A percentile compares a stretch with the other conserved stretches of the same genome.
Conservation (phyloP, 2,113 vertebrate species). For the Pelecanus crispus region DNA sequence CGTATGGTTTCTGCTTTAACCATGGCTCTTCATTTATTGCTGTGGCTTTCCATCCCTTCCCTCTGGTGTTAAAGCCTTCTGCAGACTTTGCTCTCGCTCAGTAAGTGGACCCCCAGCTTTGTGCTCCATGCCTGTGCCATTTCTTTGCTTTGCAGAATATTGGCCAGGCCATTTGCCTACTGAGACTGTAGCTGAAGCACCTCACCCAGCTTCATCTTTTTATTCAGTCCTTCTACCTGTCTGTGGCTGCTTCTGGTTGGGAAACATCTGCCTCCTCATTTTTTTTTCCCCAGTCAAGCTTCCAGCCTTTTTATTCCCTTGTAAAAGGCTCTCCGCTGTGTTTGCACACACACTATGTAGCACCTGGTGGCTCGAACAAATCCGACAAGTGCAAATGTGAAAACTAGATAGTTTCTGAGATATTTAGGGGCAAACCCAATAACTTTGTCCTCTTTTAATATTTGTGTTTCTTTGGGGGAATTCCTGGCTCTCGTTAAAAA, state of each 20-base stretch:
- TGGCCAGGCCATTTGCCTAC: background rate
- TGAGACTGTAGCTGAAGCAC: background rate
- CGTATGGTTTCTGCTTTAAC: background rate
- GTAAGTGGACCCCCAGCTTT: background rate
- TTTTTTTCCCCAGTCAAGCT: background rate
- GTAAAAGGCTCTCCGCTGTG: background rate
- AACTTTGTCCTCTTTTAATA: background rate
- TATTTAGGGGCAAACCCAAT: background rate
- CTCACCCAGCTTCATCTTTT: background rate
- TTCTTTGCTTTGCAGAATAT: background rate
- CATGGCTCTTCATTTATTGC: background rate
- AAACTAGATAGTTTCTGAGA: background rate
- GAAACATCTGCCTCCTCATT: background rate
- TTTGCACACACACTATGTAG: background rate
- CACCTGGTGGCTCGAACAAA: background rate
- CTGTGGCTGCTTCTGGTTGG: background rate
- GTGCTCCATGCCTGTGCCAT: background rate
- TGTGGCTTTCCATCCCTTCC: background rate
- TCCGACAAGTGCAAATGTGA: background rate
- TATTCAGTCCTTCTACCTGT: background rate
- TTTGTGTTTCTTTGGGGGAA: background rate
- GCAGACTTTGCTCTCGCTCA: background rate
- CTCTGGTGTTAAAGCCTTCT: accelerated
- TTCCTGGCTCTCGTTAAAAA: background rate
- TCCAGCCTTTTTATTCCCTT: background rate